phyloP scores from a whole-genome alignment of 1,140 invertebrate genomes.

The Heliconius eleuchia region DNA sequence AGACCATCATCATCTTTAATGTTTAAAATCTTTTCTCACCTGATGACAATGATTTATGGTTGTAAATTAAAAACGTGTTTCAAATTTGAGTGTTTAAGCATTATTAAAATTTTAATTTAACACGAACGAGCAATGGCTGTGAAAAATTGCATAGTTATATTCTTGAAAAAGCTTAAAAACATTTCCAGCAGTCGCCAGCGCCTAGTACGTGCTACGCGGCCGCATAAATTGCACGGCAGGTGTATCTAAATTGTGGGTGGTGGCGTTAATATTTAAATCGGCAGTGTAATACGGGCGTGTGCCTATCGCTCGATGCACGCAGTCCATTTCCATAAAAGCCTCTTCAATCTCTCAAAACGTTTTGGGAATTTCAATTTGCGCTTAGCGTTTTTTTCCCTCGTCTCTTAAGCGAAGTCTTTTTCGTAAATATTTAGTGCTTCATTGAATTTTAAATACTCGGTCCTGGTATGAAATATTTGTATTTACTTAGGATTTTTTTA shows the following conservation, averaged over 20 bases:
- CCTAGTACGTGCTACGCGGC: constrained; percentile 40
- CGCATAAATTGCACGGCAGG: constrained; percentile 66
- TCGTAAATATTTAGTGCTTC: constrained; percentile 51
- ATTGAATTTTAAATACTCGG: constrained; percentile 41
- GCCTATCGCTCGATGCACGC: constrained; percentile 72
- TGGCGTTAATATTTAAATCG: constrained; percentile 75
- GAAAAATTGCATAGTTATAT: constrained; percentile 20
- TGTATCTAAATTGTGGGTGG: constrained; percentile 68
- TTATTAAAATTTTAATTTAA: constrained; percentile 18
- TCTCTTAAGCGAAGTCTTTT: constrained; percentile 44
- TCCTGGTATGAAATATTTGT: constrained; percentile 23
- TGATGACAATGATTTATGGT: not conserved
- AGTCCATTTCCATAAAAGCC: constrained; percentile 80
- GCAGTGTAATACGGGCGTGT: constrained; percentile 61
- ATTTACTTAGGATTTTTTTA: constrained; percentile 21
- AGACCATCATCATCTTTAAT: not conserved
- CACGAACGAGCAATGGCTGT: constrained; percentile 1
- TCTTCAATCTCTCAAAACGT: constrained; percentile 79
- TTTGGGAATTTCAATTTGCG: constrained; percentile 77
- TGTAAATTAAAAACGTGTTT: not conserved
- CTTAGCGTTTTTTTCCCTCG: constrained; percentile 57
- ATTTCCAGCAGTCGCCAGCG: constrained; percentile 10
- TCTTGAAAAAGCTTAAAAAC: constrained; percentile 3
- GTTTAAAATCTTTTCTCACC: not conserved
- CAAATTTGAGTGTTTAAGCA: not conserved